Evolutionary conservation across 2,797 vertebrate genomes (phyloP), one percentile per base, ranked within the genome.

Genomic region (Halcyon chelicuti): DNA sequence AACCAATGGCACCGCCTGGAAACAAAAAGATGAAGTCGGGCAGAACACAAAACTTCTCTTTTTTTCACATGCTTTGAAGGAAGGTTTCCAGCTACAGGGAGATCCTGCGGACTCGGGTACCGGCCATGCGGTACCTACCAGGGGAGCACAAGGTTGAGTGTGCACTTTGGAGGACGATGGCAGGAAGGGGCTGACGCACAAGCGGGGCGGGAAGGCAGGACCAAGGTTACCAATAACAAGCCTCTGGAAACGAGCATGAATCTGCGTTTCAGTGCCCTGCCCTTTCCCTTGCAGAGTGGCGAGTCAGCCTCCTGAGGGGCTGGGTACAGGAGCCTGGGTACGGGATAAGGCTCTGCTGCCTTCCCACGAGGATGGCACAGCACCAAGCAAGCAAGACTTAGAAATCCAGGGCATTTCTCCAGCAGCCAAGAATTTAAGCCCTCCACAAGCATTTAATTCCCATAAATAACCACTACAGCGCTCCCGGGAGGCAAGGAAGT

Each of bases 101-200:
- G 40, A 57, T 25, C 70, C 58, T 28, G 49, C 62, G 60, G 66
- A 65, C 52, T 46, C 35, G 2, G 0, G 57, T 1, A 39, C 20
- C 63, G 68, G 60, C 28, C 28, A 33, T 25, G 15, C 0, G 0
- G 16, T 14, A 29, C 0, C 4, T 1, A 13, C 42, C 62, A 9
- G 7, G 0, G 1, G 29, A 66, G 67, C 52, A 35, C 22, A 35
- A 14, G 21, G 39, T 1, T 55, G 19, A 2, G 31, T 4, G 31
- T 13, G 49, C 31, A 33, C 22, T 25, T 20, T 0, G 0, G 37
- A 71, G 33, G 54, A 57, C 0, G 29, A 67, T 3, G 18, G 18
- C 47, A 62, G 20, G 81, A 77, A 21, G 44, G 25, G 49, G 44
- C 4, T 16, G n/a, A 91, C 60, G 81, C 17, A 72, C 40, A 25